Evolutionary conservation across 2,888 invertebrate species (phyloP), one percentile per base, ranked within the genome.

Genomic region (Diloba caeruleocephala): DNA sequence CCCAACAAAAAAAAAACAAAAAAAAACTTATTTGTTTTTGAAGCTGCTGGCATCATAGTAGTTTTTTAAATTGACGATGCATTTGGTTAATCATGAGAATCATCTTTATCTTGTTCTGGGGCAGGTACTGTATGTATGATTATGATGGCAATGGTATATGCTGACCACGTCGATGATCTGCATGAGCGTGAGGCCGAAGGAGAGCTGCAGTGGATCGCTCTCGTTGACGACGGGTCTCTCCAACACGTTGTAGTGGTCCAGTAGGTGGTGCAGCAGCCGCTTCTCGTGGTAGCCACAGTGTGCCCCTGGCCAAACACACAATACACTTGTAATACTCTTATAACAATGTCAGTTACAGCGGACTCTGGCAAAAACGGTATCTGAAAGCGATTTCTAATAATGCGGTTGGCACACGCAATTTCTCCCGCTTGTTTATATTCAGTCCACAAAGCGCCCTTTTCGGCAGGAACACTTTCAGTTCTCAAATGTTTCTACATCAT

Each of bases 151-250:
- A 6, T n/a, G 17, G 6, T 19, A 6, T 7, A 32, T 37, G 95
- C 96, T 96, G 95, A 98, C 98, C 96, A 98, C 98, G 95, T 98
- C 98, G 93, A 98, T 98, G 94, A 98, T 98, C 96, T 98, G 98
- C 97, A 98, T 98, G 93, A 98, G 96, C 89, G 98, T 98, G 94
- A 98, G 96, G 94, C 98, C 98, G 95, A 98, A 98, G 95, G 97
- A 98, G 93, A 98, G 96, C 95, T 97, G 97, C 89, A 98, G 95
- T 87, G 98, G 97, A 94, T 98, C 98, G 93, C 98, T 98, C 95
- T 98, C 98, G 95, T 98, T 98, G 93, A 97, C 96, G 89, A 98
- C 98, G 83, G 98, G 98, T 88, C 98, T 95, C 95, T 98, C 98
- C 94, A 98, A 95, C 88, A 97, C 97, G 95, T 98, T 98, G 96